These are phyloP conservation scores for Neosalanx taihuensis DNA, from an alignment of 2,797 vertebrate genomes.

Conservation along the genomic window DNA sequence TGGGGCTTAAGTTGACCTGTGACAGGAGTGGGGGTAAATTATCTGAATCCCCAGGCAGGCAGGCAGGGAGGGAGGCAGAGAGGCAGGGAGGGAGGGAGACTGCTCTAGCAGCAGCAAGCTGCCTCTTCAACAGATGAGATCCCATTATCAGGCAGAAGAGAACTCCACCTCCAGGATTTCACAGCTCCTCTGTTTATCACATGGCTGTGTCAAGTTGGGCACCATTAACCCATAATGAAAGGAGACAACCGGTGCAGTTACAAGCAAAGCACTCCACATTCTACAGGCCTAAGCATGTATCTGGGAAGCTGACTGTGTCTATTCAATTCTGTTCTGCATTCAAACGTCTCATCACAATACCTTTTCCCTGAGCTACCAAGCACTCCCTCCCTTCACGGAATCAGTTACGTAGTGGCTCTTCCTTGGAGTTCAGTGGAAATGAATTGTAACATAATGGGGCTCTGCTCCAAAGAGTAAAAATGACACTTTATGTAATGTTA, in stretches of 20 bases:
- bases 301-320: conserved; percentile 84
- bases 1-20: conserved; percentile 47
- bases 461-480: conserved; percentile 24
- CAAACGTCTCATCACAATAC: conserved; percentile 71
- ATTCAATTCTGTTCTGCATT: conserved; percentile 76
- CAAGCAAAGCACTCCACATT: conserved; percentile 84
- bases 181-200: conserved; percentile 90
- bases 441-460: conserved; percentile 34
- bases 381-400: conserved; percentile 46
- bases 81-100: conserved; percentile 18
- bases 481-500: conserved; percentile 25
- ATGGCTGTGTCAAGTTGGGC: conserved; percentile 92
- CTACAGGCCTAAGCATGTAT: conserved; percentile 88
- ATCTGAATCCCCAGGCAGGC: conserved; percentile 56
- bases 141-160: conserved; percentile 74
- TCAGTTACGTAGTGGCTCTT: conserved; percentile 35
- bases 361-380: conserved; percentile 52
- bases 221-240: conserved; percentile 98
- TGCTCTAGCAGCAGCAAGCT: conserved; percentile 48
- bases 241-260: conserved; percentile 91
- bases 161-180: conserved; percentile 90
- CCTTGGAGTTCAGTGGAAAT: conserved; percentile 41
- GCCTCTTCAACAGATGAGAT: conserved; percentile 72
- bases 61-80: conserved; percentile 32
- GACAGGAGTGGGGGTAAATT: conserved; percentile 53